Percentiles rank a stretch among this genome's conserved stretches.
Conservation (phyloP, 1,140 invertebrate genomes). For the Pogonognathellus flavescens region DNA sequence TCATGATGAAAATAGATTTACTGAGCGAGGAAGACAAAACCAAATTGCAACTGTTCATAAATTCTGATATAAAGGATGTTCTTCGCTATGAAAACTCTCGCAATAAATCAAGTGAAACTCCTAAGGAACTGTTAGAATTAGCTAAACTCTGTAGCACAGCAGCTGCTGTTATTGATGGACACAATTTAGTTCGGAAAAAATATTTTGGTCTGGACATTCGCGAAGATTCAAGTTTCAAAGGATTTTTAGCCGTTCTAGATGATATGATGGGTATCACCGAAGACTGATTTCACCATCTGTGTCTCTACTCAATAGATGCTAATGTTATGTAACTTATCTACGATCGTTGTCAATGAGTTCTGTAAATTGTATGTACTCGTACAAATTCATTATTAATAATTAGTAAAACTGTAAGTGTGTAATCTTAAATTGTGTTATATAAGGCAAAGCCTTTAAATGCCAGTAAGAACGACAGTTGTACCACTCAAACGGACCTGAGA, state of each 20-base stretch:
- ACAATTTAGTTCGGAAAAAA: constrained; percentile 59
- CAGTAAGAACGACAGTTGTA: no score
- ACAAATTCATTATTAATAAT: no score
- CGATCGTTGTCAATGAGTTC: no score
- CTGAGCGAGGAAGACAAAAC: constrained; percentile 58
- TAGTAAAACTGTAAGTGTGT: no score
- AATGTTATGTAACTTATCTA: no score
- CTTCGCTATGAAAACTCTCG: constrained; percentile 61
- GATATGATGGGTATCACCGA: constrained; percentile 57
- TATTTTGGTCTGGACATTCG: constrained; percentile 57
- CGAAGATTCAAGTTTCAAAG: constrained; percentile 55
- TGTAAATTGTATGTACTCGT: no score
- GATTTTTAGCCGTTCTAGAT: constrained; percentile 52
- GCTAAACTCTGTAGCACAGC: constrained; percentile 49
- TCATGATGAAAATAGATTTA: constrained; percentile 61
- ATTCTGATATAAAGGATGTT: constrained; percentile 62
- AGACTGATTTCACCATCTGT: constrained; percentile 37
- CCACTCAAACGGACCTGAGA: no score
- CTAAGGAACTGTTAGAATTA: constrained; percentile 34
- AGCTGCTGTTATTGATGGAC: constrained; percentile 55
- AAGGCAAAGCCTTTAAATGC: no score
- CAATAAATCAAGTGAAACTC: constrained; percentile 16
- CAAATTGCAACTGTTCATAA: constrained; percentile 59
- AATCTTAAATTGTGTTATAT: no score
- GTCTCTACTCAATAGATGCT: no score